Percentiles rank a stretch among this genome's conserved stretches.
Conservation (phyloP, 2,113 vertebrate species). For the Malurus elegans region DNA sequence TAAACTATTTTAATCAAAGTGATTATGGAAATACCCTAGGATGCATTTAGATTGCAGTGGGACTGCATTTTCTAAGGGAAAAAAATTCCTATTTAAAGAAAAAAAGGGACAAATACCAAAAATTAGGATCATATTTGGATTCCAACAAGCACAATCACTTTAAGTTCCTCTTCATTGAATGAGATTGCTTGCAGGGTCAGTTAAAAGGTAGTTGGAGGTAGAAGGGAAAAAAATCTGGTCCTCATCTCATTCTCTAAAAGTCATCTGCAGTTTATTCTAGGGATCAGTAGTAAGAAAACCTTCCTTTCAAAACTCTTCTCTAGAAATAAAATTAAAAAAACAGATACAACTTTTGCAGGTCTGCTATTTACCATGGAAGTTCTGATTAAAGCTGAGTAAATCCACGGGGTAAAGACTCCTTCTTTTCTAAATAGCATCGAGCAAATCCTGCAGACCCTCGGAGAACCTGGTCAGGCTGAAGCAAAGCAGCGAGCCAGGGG, state of each 20-base stretch:
- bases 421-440: conserved; percentile 41
- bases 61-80: background rate
- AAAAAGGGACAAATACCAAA: background rate
- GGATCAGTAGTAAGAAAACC: background rate
- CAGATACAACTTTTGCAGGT: background rate
- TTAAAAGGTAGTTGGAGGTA: background rate
- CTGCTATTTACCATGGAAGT: conserved; percentile 21
- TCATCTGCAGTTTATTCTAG: background rate
- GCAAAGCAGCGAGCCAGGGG: background rate
- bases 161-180: background rate
- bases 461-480: background rate
- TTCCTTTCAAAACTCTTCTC: background rate
- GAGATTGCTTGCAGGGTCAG: background rate
- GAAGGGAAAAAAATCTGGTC: background rate
- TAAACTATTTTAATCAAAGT: background rate
- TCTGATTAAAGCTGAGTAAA: conserved; percentile 30
- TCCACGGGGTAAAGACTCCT: background rate
- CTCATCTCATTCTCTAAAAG: background rate
- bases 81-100: background rate
- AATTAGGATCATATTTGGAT: background rate
- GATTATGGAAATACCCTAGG: background rate
- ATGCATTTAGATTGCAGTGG: background rate
- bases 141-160: background rate
- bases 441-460: background rate
- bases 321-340: conserved; percentile 13